A percentile compares a stretch with the other conserved stretches of the same genome.
phyloP scores from a whole-genome alignment of 2,113 vertebrate genomes.

The Phyllostomus hastatus region DNA sequence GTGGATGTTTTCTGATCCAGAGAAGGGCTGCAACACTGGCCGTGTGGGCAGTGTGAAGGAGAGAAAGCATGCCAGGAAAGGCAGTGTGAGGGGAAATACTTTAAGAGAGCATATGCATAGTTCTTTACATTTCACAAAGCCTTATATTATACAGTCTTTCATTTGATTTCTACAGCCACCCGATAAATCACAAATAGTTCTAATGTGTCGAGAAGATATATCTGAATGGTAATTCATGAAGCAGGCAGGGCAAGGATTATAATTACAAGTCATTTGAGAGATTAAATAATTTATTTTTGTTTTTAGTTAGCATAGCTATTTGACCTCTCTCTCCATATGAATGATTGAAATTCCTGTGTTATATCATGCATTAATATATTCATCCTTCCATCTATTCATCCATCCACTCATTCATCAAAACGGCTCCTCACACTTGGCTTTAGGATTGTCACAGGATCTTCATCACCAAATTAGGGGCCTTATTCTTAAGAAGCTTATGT shows the following conservation, averaged over 20 bases:
- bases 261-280: not conserved
- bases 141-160: not conserved
- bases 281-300: not conserved
- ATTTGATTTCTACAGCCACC: slow-evolving; percentile 16
- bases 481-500: not conserved
- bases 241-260: not conserved
- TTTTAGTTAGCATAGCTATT: not conserved
- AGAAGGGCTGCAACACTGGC: not conserved
- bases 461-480: not conserved
- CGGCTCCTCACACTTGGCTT: not conserved
- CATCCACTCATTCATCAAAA: not conserved
- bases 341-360: not conserved
- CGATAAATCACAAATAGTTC: not conserved
- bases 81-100: not conserved
- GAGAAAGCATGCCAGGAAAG: not conserved
- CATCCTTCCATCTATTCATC: not conserved
- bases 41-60: not conserved
- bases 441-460: not conserved
- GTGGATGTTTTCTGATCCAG: not conserved
- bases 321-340: not conserved
- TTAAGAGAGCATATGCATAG: not conserved
- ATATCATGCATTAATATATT: no score
- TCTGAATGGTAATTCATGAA: not conserved
- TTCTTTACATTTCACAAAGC: not conserved
- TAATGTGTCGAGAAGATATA: not conserved